Conservation (phyloP, 2,113 vertebrate genomes). For the Muntiacus muntjak region DNA sequence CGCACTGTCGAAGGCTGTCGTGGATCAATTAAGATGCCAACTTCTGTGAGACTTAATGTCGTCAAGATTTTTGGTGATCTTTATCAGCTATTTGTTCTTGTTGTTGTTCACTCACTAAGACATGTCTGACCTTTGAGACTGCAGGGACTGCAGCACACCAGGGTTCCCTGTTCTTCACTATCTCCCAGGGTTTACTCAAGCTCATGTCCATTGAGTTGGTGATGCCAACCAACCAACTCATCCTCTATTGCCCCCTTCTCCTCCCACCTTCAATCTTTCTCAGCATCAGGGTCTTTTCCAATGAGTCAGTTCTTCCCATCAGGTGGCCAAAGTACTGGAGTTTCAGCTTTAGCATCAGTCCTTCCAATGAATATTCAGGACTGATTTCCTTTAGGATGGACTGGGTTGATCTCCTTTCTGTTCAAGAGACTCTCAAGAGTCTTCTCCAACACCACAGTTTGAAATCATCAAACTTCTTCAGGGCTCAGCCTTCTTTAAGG, state of each 20-base stretch:
- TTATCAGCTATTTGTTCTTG: background rate
- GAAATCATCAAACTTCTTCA: background rate
- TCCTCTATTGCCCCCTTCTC: background rate
- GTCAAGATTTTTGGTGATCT: background rate
- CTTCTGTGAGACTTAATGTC: background rate
- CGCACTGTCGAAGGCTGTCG: background rate
- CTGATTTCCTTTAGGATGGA: background rate
- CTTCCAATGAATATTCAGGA: background rate
- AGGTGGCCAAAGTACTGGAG: background rate
- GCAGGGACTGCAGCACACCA: background rate
- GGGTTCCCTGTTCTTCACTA: background rate
- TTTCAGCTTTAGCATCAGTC: background rate
- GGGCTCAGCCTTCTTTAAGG: background rate
- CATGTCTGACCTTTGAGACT: background rate
- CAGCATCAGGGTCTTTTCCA: background rate
- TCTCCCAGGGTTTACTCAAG: background rate
- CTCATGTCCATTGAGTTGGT: background rate
- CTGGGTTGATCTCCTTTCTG: background rate
- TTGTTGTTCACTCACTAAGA: background rate
- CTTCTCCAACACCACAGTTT: background rate
- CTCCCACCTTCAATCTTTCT: background rate
- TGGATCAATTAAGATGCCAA: background rate
- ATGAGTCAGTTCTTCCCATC: background rate
- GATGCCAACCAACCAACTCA: background rate
- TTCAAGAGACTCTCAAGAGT: background rate